Percentiles rank a stretch among this genome's conserved stretches.
phyloP scores from a whole-genome alignment of 2,797 vertebrate genomes.

The Sebastes aleutianus region DNA sequence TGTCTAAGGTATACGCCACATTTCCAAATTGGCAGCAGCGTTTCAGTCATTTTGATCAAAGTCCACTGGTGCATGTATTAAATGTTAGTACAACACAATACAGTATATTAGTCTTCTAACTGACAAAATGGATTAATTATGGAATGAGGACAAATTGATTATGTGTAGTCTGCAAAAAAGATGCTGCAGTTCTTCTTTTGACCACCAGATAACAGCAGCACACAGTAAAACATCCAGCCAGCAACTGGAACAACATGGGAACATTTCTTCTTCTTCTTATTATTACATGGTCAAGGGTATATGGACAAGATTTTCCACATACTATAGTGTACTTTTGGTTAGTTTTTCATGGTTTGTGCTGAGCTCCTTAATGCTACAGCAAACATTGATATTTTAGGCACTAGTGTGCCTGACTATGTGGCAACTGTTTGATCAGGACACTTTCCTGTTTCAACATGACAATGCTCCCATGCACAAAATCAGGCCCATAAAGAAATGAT shows the following conservation, averaged over 20 bases:
- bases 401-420: not conserved
- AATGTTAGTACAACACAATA: not conserved
- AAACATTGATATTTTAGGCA: not conserved
- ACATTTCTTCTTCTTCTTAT: not conserved
- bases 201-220: slow-evolving; percentile 29
- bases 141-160: not conserved
- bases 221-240: not conserved
- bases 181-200: not conserved
- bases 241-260: not conserved
- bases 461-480: not conserved
- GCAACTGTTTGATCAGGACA: not conserved
- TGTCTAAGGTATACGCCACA: too few relatives aligned
- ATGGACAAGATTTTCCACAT: not conserved
- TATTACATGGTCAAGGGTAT: not conserved
- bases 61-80: not conserved
- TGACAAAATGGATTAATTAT: not conserved
- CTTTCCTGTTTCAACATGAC: not conserved
- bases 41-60: not conserved
- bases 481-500: not conserved
- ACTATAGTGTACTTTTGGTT: not conserved
- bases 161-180: not conserved
- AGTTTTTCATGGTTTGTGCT: not conserved
- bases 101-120: not conserved
- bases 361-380: not conserved
- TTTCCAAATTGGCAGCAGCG: not conserved